Conservation (phyloP, 2,888 invertebrate genomes). For the Phytoseiulus persimilis region DNA sequence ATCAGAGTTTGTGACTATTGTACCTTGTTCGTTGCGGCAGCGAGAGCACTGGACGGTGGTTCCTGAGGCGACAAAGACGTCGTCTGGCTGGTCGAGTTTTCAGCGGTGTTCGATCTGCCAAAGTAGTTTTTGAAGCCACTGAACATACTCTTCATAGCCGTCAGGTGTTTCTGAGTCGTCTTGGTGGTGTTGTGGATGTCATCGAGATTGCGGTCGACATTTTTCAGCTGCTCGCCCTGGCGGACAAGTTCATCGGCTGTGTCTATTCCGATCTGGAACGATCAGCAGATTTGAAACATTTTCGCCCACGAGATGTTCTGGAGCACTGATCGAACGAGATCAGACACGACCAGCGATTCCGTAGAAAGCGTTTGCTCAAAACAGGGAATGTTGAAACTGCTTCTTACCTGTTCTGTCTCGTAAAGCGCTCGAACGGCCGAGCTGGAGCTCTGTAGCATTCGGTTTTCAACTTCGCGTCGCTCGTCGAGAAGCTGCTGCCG, state of each 20-base stretch:
- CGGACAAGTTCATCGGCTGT: slow-evolving; percentile 11
- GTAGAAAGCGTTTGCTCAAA: too few species aligned
- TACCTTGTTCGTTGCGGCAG: not conserved
- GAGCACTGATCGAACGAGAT: too few species aligned
- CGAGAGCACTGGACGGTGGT: not conserved
- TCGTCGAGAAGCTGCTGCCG: slow-evolving; percentile 13
- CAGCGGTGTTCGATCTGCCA: slow-evolving; percentile 21
- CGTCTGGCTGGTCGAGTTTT: not conserved
- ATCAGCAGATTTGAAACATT: not conserved
- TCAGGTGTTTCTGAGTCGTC: slow-evolving; percentile 28
- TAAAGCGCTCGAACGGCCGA: slow-evolving; percentile 17
- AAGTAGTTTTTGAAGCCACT: slow-evolving; percentile 34
- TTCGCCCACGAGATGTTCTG: too few species aligned
- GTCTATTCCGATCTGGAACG: not conserved
- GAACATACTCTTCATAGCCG: slow-evolving; percentile 30
- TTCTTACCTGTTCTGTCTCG: slow-evolving; percentile 11
- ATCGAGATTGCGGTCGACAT: slow-evolving; percentile 27
- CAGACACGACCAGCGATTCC: too few species aligned
- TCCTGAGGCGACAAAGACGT: slow-evolving; percentile 7
- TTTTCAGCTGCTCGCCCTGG: slow-evolving; percentile 23
- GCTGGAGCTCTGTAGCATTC: slow-evolving; percentile 7
- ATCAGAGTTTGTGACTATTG: not conserved
- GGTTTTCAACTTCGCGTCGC: slow-evolving; percentile 10
- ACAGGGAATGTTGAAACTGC: not conserved
- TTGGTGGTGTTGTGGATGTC: not conserved